Evolutionary conservation across 2,797 vertebrate genomes (phyloP).

Genomic region (Neosilurus hyrtlii): DNA sequence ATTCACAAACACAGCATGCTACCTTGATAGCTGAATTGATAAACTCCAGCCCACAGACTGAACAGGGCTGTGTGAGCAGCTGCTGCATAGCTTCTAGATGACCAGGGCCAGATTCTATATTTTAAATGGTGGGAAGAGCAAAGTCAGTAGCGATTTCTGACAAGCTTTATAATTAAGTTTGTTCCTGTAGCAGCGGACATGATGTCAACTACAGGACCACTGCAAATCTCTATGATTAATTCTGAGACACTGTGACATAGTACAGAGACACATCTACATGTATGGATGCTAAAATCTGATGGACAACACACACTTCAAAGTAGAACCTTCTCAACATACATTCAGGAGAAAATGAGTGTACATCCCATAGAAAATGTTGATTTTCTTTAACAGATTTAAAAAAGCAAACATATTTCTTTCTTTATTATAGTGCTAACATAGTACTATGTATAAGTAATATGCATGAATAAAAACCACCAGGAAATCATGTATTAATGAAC

Average conservation of each 20-base stretch:
- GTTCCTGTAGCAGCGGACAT: conserved; percentile 37
- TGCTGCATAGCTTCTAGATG: conserved; percentile 29
- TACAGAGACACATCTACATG: conserved; percentile 17
- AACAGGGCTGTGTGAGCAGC: conserved; percentile 9
- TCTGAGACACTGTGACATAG: background rate
- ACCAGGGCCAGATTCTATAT: conserved; percentile 18
- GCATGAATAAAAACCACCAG: too few relatives aligned
- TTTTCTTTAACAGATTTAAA: too few relatives aligned
- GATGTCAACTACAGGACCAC: background rate
- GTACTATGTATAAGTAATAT: too few relatives aligned
- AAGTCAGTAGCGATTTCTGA: conserved; percentile 26
- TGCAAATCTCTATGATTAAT: background rate
- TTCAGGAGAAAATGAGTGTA: too few relatives aligned
- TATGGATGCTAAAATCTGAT: background rate
- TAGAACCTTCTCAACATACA: background rate
- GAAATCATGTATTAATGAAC: too few relatives aligned
- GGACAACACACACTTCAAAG: background rate
- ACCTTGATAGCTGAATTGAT: conserved; percentile 46
- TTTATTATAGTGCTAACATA: too few relatives aligned
- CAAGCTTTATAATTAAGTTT: conserved; percentile 19
- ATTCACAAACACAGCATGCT: conserved; percentile 51
- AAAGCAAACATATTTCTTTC: too few relatives aligned
- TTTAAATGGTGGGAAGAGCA: conserved; percentile 21
- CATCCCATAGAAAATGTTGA: too few relatives aligned
- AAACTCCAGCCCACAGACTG: conserved; percentile 36